These are phyloP conservation scores for Chelon auratus DNA, from an alignment of 2,797 vertebrate genomes.

Conservation along the genomic window DNA sequence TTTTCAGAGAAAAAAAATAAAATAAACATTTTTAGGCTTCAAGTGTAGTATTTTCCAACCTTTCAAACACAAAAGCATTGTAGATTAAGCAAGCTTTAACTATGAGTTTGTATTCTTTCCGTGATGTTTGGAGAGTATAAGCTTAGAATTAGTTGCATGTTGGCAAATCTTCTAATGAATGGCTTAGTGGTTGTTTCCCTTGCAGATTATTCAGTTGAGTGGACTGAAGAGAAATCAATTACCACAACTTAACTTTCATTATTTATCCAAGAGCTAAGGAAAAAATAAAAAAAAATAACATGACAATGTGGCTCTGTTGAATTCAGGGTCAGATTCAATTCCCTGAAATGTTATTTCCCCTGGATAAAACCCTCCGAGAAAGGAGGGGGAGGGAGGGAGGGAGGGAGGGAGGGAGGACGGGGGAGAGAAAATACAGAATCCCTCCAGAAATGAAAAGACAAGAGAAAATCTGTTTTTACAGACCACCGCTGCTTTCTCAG, in stretches of 20 bases:
- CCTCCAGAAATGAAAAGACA: conserved; percentile 70
- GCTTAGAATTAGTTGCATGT: conserved; percentile 76
- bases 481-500: conserved; percentile 74
- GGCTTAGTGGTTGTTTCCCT: conserved; percentile 75
- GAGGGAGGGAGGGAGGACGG: neutral
- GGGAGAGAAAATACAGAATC: conserved; percentile 25
- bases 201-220: conserved; percentile 82
- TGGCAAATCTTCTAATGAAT: conserved; percentile 77
- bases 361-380: conserved; percentile 57
- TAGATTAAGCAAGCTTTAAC: conserved; percentile 39
- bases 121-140: conserved; percentile 68
- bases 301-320: conserved; percentile 44
- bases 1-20: neutral
- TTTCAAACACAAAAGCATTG: conserved; percentile 52
- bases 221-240: conserved; percentile 83
- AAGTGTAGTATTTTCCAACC: conserved; percentile 29
- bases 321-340: conserved; percentile 71
- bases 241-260: conserved; percentile 74
- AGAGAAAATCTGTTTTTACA: conserved; percentile 76
- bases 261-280: conserved; percentile 60
- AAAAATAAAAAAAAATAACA: conserved; percentile 24
- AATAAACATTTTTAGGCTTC: conserved; percentile 6
- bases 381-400: neutral
- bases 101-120: conserved; percentile 59
- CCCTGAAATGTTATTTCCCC: conserved; percentile 54